A percentile compares a stretch with the other conserved stretches of the same genome.
Conservation (phyloP, 1,140 invertebrate species). For the Hormaphis cornu region DNA sequence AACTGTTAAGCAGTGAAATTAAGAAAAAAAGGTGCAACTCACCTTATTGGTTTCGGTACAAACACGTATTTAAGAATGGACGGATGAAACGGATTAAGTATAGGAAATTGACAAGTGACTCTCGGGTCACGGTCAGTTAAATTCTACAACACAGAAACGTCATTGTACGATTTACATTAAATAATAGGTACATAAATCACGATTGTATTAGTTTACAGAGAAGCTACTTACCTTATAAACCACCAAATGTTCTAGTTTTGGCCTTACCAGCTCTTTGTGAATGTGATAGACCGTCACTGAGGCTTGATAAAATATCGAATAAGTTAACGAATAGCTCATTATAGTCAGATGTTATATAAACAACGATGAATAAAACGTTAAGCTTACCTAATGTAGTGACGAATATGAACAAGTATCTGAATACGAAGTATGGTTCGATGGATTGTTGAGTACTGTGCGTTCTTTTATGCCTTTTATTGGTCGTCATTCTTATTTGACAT, state of each 20-base stretch:
- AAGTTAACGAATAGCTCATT: too few species aligned
- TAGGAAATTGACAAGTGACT: slow-evolving; percentile 36
- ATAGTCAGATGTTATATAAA: too few species aligned
- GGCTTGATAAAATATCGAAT: slow-evolving; percentile 30
- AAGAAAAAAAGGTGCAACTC: not conserved
- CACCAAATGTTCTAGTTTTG: slow-evolving; percentile 34
- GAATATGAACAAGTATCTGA: slow-evolving; percentile 19
- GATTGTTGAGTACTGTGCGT: not conserved
- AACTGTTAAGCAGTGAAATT: not conserved
- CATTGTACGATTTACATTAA: not conserved
- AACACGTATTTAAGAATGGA: slow-evolving; percentile 34
- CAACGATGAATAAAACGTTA: not conserved
- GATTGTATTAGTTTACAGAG: not conserved
- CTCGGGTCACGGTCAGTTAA: slow-evolving; percentile 33
- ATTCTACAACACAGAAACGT: slow-evolving; percentile 17
- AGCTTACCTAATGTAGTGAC: slow-evolving; percentile 18
- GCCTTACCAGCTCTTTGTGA: slow-evolving; percentile 33
- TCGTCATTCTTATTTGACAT: not conserved
- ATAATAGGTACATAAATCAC: too few species aligned
- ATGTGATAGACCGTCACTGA: slow-evolving; percentile 34
- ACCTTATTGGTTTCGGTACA: slow-evolving; percentile 35
- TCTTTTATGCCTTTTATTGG: not conserved
- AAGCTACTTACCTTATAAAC: slow-evolving; percentile 30
- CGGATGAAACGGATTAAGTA: slow-evolving; percentile 36
- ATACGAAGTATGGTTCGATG: slow-evolving; percentile 6